A percentile compares a stretch with the other conserved stretches of the same genome.
These are phyloP conservation scores for Melospiza georgiana DNA, from an alignment of 2,113 vertebrate genomes.

Conservation along the genomic window DNA sequence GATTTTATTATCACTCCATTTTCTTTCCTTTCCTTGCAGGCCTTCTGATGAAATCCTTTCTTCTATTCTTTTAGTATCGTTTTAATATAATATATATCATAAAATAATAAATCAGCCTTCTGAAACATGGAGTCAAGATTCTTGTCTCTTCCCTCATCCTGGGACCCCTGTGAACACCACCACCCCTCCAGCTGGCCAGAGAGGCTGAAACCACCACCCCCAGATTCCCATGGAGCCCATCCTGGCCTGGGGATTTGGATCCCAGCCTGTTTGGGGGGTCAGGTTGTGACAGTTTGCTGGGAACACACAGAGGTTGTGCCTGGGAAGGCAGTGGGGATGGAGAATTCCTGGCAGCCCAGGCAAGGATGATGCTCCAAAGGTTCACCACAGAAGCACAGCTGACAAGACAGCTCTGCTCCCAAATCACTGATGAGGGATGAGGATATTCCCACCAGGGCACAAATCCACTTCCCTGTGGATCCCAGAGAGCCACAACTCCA, in stretches of 20 bases:
- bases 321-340: background rate
- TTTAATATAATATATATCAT: too few species aligned
- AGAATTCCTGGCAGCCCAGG: background rate
- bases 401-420: background rate
- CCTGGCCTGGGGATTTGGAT: background rate
- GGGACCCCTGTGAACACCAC: too few species aligned
- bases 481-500: background rate
- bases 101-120: too few species aligned
- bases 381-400: background rate
- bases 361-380: fast-evolving
- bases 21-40: too few species aligned
- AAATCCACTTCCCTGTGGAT: background rate
- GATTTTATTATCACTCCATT: too few species aligned
- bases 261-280: background rate
- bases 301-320: background rate
- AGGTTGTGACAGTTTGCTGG: fast-evolving
- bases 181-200: background rate
- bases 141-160: too few species aligned
- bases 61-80: too few species aligned
- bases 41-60: too few species aligned
- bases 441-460: background rate
- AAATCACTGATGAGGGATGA: fast-evolving
- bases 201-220: background rate
- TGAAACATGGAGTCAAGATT: too few species aligned
- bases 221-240: background rate